Evolutionary conservation across 53 echinoderm and acorn worm species (phyloP).

Genomic region (Stichopus horrens): DNA sequence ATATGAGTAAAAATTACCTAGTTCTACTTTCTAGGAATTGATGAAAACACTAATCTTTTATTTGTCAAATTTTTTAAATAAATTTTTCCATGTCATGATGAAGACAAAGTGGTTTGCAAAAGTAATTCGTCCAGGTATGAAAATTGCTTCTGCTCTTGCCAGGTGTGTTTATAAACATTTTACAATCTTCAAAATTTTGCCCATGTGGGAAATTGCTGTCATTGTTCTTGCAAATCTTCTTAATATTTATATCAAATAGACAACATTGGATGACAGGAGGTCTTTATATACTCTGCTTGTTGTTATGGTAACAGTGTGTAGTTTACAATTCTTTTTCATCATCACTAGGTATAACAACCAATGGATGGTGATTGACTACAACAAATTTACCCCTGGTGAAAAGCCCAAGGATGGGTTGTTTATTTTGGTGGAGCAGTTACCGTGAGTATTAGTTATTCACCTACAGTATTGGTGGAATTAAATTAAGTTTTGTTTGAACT

Average conservation of each 20-base stretch:
- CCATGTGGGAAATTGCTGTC: not conserved
- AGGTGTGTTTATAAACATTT: too few relatives aligned
- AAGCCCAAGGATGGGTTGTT: slow-evolving; percentile 75
- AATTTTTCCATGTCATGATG: too few relatives aligned
- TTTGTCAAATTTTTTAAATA: too few relatives aligned
- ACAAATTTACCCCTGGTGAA: slow-evolving; percentile 79
- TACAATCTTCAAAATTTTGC: too few relatives aligned
- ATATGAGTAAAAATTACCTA: too few relatives aligned
- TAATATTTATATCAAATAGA: too few relatives aligned
- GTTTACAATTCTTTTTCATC: not conserved
- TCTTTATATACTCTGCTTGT: not conserved
- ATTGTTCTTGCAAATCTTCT: not conserved
- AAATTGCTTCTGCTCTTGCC: too few relatives aligned
- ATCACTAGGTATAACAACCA: slow-evolving; percentile 87
- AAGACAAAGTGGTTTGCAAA: too few relatives aligned
- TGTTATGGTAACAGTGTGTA: not conserved
- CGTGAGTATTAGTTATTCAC: slow-evolving; percentile 65
- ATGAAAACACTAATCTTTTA: too few relatives aligned
- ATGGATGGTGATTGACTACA: slow-evolving; percentile 98
- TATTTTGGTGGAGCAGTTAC: slow-evolving; percentile 81
- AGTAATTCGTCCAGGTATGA: too few relatives aligned
- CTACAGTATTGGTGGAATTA: not conserved
- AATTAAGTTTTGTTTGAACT: not conserved
- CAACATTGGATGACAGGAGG: too few relatives aligned
- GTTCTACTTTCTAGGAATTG: too few relatives aligned